phyloP scores from a whole-genome alignment of 1,140 invertebrate genomes.

The Meloidogyne floridensis region DNA sequence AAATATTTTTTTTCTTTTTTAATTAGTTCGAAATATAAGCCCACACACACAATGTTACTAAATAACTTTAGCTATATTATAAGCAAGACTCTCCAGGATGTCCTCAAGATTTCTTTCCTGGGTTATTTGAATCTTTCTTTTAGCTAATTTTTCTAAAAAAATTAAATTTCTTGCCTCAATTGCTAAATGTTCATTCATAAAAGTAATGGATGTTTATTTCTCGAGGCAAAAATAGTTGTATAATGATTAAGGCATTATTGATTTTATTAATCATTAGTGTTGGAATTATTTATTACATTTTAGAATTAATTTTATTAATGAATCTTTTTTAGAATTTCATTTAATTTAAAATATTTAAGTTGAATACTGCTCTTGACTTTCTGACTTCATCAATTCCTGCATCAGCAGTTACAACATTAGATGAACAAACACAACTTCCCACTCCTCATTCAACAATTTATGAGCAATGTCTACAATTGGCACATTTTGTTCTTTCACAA shows the following conservation, averaged over 20 bases:
- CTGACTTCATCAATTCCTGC: neutral
- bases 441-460: constrained; percentile 7
- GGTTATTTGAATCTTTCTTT: no score
- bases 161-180: neutral
- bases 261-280: neutral
- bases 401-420: neutral
- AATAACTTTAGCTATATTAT: no score
- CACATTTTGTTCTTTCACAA: constrained; percentile 39
- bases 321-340: neutral
- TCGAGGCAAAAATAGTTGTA: constrained; percentile 11
- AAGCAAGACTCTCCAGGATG: no score
- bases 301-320: neutral
- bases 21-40: no score
- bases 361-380: constrained; percentile 27
- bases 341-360: neutral
- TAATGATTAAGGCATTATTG: neutral
- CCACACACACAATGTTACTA: no score
- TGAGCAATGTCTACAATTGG: constrained; percentile 19
- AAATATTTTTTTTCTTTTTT: no score
- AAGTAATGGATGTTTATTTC: constrained; percentile 6
- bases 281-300: neutral
- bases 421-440: constrained; percentile 9
- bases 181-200: constrained; percentile 1
- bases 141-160: neutral
- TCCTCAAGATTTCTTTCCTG: no score